phyloP scores from a whole-genome alignment of 2,797 vertebrate species.

The Dicrostonyx torquatus region DNA sequence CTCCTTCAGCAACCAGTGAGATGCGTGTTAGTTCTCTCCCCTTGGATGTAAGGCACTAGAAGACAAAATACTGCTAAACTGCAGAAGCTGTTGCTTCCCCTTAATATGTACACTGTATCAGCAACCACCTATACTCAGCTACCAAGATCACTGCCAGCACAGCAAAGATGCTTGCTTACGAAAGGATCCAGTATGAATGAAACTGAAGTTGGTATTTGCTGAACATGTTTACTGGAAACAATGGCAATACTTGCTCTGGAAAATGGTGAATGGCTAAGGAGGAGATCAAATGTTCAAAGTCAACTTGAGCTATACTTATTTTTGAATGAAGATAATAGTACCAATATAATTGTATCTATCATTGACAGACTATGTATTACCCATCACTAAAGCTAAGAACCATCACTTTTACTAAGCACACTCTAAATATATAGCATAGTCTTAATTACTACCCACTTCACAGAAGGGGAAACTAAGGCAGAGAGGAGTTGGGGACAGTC shows the following conservation, averaged over 20 bases:
- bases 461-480: constrained; percentile 2
- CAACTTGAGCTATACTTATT: not conserved
- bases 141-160: not conserved
- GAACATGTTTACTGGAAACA: not conserved
- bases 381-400: not conserved
- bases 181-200: not conserved
- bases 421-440: not conserved
- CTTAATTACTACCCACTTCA: constrained; percentile 7
- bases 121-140: not conserved
- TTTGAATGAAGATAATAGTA: not conserved
- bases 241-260: not conserved
- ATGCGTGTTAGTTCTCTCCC: constrained; percentile 91
- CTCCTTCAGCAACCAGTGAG: constrained; percentile 90
- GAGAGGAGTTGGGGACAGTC: not conserved
- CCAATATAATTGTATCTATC: not conserved
- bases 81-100: not conserved
- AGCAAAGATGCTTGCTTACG: not conserved
- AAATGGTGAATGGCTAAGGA: constrained; percentile 5
- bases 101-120: not conserved
- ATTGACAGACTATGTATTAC: not conserved
- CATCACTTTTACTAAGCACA: constrained; percentile 14
- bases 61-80: constrained; percentile 30
- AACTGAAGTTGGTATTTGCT: not conserved
- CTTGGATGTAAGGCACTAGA: constrained; percentile 90
- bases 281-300: not conserved